These are phyloP conservation scores for Rhadina sibilatrix DNA, from an alignment of 2,113 vertebrate species.

Conservation along the genomic window DNA sequence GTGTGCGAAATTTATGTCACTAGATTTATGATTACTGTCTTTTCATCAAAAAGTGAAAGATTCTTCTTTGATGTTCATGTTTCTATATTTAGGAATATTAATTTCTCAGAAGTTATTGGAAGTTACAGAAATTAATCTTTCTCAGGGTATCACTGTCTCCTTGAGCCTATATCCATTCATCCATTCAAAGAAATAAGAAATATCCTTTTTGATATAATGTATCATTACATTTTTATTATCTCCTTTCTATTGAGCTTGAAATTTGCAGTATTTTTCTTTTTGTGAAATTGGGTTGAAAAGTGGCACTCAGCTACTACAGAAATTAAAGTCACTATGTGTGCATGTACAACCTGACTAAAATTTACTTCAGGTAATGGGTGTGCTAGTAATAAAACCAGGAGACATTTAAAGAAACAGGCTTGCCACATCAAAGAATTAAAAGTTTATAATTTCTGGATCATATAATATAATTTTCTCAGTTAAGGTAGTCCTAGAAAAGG, in stretches of 20 bases:
- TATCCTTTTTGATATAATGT: background rate
- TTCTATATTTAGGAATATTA: slow-evolving; percentile 10
- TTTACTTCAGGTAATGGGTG: background rate
- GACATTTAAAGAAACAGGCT: background rate
- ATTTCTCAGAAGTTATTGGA: background rate
- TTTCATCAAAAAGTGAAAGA: background rate
- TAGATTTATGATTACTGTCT: too few species aligned
- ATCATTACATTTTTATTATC: background rate
- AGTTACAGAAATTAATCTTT: slow-evolving; percentile 6
- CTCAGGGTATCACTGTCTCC: background rate
- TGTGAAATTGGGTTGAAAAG: background rate
- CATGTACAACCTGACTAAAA: background rate
- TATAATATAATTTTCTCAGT: background rate
- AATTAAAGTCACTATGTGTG: background rate
- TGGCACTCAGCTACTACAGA: background rate
- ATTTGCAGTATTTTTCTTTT: background rate
- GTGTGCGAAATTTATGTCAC: too few species aligned
- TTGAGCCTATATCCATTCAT: background rate
- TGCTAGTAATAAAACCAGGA: background rate
- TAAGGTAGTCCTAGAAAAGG: background rate
- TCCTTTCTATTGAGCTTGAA: background rate
- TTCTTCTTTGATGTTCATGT: background rate
- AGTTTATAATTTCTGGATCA: background rate
- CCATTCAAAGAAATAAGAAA: background rate
- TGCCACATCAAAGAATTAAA: background rate